Percentiles rank a stretch among this genome's conserved stretches.
phyloP scores from a whole-genome alignment of 2,888 invertebrate genomes.

The Pheosia gnoma region DNA sequence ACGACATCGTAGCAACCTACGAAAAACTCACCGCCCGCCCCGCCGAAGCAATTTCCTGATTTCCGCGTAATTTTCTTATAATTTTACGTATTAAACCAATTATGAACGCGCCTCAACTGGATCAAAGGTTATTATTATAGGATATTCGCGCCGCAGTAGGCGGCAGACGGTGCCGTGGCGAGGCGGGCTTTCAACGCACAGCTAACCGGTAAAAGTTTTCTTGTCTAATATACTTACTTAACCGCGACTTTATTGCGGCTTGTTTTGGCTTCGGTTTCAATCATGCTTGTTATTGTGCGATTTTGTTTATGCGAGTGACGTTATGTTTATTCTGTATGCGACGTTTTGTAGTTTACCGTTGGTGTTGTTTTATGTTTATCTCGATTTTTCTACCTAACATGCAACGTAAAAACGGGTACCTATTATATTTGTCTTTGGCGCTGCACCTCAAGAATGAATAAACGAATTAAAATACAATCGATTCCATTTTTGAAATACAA shows the following conservation, averaged over 20 bases:
- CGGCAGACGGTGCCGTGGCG: slow-evolving; percentile 56
- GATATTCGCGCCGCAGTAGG: slow-evolving; percentile 60
- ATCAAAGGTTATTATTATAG: slow-evolving; percentile 63
- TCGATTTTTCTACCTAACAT: no score
- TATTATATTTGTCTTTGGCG: no score
- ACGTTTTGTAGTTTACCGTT: neutral
- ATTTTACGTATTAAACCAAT: slow-evolving; percentile 28
- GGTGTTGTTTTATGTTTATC: no score
- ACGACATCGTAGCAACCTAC: slow-evolving; percentile 20
- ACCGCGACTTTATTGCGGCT: slow-evolving; percentile 3
- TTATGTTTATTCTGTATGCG: neutral
- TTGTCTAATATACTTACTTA: slow-evolving; percentile 22
- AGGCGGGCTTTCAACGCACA: slow-evolving; percentile 42
- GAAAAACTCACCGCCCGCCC: slow-evolving; percentile 19
- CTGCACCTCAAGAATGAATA: no score
- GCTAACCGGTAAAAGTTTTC: slow-evolving; percentile 44
- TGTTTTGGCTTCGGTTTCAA: slow-evolving; percentile 13
- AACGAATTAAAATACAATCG: no score
- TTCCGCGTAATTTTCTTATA: slow-evolving; percentile 21
- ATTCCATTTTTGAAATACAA: no score
- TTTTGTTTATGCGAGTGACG: neutral
- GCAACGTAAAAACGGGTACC: no score
- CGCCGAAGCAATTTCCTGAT: slow-evolving; percentile 12
- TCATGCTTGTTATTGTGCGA: slow-evolving; percentile 9
- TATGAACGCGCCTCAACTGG: slow-evolving; percentile 49